phyloP scores from a whole-genome alignment of 2,113 vertebrate genomes.

The Anoura caudifer region DNA sequence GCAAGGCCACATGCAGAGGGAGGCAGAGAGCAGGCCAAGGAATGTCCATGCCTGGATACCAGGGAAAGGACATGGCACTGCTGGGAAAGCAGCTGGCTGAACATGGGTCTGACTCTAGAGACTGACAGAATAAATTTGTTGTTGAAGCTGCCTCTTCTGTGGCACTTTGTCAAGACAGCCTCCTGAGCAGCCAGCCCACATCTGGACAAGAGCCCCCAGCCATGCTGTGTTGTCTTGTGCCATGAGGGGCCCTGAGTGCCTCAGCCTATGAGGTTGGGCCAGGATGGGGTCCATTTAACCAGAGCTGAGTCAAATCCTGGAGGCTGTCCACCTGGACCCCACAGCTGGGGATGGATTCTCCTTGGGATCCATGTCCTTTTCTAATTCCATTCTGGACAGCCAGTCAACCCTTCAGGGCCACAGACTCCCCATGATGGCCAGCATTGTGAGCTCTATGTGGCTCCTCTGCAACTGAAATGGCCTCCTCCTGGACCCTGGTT shows the following conservation, averaged over 20 bases:
- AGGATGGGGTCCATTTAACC: rapidly evolving
- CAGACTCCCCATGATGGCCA: rapidly evolving
- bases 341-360: neutral
- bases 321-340: neutral
- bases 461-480: neutral
- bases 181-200: rapidly evolving
- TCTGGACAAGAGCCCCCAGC: neutral
- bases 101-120: rapidly evolving
- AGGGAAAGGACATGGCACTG: neutral
- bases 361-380: neutral
- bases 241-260: neutral
- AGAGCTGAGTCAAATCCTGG: neutral
- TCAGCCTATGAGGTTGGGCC: rapidly evolving
- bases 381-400: no score
- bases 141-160: no score
- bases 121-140: no score
- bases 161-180: neutral
- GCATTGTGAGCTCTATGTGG: neutral
- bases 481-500: neutral
- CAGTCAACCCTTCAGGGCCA: neutral
- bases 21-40: neutral
- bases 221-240: rapidly evolving
- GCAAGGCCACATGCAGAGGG: neutral
- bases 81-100: neutral
- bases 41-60: no score